A percentile compares a stretch with the other conserved stretches of the same genome.
These are phyloP conservation scores for Oligia fasciuncula DNA, from an alignment of 2,888 invertebrate species.

Conservation along the genomic window DNA sequence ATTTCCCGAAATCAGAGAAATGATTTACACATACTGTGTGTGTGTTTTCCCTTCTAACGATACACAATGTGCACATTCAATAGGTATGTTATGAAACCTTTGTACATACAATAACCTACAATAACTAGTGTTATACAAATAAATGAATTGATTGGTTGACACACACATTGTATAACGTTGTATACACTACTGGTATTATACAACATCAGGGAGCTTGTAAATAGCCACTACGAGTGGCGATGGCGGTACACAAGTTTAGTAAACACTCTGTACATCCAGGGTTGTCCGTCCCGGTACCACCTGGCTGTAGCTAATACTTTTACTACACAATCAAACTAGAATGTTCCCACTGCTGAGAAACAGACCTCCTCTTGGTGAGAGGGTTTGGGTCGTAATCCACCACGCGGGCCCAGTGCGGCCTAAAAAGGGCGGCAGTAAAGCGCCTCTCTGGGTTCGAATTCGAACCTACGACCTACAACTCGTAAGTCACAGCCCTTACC, in stretches of 20 bases:
- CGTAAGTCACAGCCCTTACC: too few relatives aligned
- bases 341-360: too few relatives aligned
- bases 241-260: not conserved
- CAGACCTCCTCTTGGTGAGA: too few relatives aligned
- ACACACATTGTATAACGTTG: not conserved
- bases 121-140: not conserved
- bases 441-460: too few relatives aligned
- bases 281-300: not conserved
- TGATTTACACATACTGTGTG: not conserved
- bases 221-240: not conserved
- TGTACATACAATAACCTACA: not conserved
- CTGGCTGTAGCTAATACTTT: not conserved
- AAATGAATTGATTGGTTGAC: slow-evolving; percentile 14
- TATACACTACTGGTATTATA: not conserved
- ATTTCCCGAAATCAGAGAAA: not conserved
- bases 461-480: too few relatives aligned
- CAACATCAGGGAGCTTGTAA: not conserved
- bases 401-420: too few relatives aligned
- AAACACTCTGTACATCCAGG: not conserved
- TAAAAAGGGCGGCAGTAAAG: too few relatives aligned
- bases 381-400: too few relatives aligned
- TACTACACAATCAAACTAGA: not conserved
- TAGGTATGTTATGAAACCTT: slow-evolving; percentile 1
- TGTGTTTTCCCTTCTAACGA: not conserved
- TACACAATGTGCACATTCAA: not conserved